A percentile compares a stretch with the other conserved stretches of the same genome.
Evolutionary conservation across 2,888 invertebrate species (phyloP).

Genomic region (Prenolepis imparis): DNA sequence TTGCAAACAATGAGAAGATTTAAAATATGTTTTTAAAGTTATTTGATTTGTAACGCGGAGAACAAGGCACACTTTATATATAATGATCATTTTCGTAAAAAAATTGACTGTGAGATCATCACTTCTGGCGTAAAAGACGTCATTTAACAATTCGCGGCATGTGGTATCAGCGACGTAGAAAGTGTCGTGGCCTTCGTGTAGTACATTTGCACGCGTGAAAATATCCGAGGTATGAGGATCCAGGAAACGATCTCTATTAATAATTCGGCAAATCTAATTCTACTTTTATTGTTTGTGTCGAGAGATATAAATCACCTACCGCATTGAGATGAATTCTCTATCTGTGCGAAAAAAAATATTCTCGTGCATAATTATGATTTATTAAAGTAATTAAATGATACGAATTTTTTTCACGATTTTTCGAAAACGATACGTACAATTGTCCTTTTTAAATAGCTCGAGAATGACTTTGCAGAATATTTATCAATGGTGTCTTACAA

Average conservation of each 20-base stretch:
- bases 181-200: conserved; percentile 2
- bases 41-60: background rate
- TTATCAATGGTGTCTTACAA: background rate
- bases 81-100: background rate
- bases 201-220: conserved; percentile 1
- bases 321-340: background rate
- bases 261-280: background rate
- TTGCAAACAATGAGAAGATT: background rate
- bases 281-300: background rate
- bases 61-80: background rate
- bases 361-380: background rate
- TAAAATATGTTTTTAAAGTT: background rate
- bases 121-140: background rate
- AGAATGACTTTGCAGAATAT: background rate
- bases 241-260: conserved; percentile 30
- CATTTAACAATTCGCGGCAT: conserved; percentile 5
- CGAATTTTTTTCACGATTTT: background rate
- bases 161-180: background rate
- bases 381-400: background rate
- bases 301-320: background rate
- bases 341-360: background rate
- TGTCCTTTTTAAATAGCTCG: background rate
- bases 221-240: conserved; percentile 10
- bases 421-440: background rate
- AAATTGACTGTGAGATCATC: background rate